Evolutionary conservation across 2,888 invertebrate genomes (phyloP), one percentile per base, ranked within the genome.

Genomic region (Hecatera dysodea): DNA sequence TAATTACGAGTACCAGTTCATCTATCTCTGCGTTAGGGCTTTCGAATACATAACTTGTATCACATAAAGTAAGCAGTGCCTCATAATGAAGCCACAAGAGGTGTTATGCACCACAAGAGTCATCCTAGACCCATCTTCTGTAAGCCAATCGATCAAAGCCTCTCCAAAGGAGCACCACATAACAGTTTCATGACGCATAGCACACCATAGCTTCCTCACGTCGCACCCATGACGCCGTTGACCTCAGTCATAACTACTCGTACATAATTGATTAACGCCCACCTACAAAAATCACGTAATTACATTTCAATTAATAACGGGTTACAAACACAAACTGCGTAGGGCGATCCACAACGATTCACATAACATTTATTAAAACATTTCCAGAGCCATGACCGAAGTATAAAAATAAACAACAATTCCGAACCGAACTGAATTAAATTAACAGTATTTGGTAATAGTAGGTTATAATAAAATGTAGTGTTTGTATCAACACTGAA

Each of bases 381-480:
- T 39, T 50, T 55, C 53, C 22, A 46, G 24, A 57, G 53, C 33
- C 24, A 65, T 62, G 65, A 62, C n/a, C 15, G 42, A 52, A 29
- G 29, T 42, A 24, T 60, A 61, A 75, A 79, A 78, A 79, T 48
- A 64, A 71, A 60, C 52, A 50, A 24, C 42, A 60, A 52, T 60
- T n/a, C 15, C 19, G 22, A 24, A 52, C 29, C 12, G 65, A 46
- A 65, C 24, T 59, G 48, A 24, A 39, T 46, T 42, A 36, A 65
- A 70, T 57, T 53, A 61, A 17, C 53, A 33, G 50, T 56, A 42
- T 79, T 67, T 12, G 48, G 27, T 67, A 80, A 75, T 50, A 59
- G 57, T 48, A 24, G 9, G 17, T 27, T 42, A 27, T 65, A 52
- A 63, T 46, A 27, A 50, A 64, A 44, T 50, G 48, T 44, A 67